These are phyloP conservation scores for Paraescarpia echinospica DNA, from an alignment of 1,140 invertebrate genomes.

Conservation along the genomic window DNA sequence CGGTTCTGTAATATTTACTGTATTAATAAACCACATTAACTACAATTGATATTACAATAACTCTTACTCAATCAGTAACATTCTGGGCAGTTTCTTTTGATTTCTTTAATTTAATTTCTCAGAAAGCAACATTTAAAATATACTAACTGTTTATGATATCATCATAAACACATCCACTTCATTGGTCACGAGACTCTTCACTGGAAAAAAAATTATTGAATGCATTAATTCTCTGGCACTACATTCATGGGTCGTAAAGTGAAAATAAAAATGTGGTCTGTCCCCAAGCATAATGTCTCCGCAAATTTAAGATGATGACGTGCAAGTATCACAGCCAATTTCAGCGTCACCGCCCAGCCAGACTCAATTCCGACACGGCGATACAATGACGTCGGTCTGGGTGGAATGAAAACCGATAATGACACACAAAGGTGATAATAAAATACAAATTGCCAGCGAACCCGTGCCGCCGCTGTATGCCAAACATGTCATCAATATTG, in stretches of 20 bases:
- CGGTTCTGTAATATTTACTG: background rate
- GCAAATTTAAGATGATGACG: background rate
- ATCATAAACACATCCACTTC: background rate
- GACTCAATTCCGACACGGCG: background rate
- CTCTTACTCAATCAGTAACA: background rate
- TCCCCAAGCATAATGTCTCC: background rate
- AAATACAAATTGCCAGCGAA: background rate
- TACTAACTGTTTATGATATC: background rate
- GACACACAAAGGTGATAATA: background rate
- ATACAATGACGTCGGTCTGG: background rate
- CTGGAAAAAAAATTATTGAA: background rate
- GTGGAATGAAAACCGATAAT: background rate
- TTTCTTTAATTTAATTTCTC: background rate
- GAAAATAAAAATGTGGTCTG: background rate
- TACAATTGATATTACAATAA: background rate
- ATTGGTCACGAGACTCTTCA: background rate
- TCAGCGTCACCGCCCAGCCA: background rate
- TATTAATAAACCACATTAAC: background rate
- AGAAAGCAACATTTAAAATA: background rate
- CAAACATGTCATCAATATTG: conserved; percentile 6
- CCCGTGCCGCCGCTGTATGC: background rate
- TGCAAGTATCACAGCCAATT: background rate
- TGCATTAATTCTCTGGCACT: background rate
- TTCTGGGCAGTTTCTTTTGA: background rate
- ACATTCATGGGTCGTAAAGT: background rate